Evolutionary conservation across 2,113 vertebrate species (phyloP), one percentile per base, ranked within the genome.

Genomic region (Sinocyclocheilus rhinocerous): DNA sequence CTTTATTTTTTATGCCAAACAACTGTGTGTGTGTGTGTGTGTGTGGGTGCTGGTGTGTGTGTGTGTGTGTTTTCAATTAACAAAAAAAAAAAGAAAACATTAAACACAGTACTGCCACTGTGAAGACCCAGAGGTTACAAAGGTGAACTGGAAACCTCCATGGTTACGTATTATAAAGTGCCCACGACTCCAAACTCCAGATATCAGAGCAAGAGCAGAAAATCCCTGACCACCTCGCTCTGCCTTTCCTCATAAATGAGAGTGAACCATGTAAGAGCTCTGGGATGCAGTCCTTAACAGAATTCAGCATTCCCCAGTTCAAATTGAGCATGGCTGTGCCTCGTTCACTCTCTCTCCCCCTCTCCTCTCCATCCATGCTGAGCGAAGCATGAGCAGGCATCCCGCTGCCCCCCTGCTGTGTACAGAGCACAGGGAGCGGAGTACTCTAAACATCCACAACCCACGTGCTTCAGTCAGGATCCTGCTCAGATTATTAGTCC

Each of bases 281-380:
- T 87, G 76, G 42, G 55, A 57, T 81, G 55, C 36, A 45, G 45
- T 59, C 42, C 65, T 84, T 88, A 57, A 87, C 81, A 65, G 83
- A 63, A 81, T 63, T 78, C 85, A 86, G 65, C 77, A 90, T 86
- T 88, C 86, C 67, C 45, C 61, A n/a, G 22, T 12, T 89, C 84
- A 85, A 92, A 87, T 86, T 87, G 86, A 73, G 80, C 83, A 87
- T 86, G 63, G 76, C 83, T 83, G 76, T 80, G 45, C 26, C 72
- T 73, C n/a, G 4, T 55, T 83, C 52, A 72, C 82, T 79, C 42
- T 61, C 39, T 67, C 72, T 79, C 57, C 11, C 22, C 13, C n/a
- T 4, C 12, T 45, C 36, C 76, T 4, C 55, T 84, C 59, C 1
- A 42, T 81, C 79, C 48, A 42, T 22, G 55, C 76, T 18, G 50